Conservation (phyloP, 2,888 invertebrate species). For the Branchipolynoe longqiensis region DNA sequence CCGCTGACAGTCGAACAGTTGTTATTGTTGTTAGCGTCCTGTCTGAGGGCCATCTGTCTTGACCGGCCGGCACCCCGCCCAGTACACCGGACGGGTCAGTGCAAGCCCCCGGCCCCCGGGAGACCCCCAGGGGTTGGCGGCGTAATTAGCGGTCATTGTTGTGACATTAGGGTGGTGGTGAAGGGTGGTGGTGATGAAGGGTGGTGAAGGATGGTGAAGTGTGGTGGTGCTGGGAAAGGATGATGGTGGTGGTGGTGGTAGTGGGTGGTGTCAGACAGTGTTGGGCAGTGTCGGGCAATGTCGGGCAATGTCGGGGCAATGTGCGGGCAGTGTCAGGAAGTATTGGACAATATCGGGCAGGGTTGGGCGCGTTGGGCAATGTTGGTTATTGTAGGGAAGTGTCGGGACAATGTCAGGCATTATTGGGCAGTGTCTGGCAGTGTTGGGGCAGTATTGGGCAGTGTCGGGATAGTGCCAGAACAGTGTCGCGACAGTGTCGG, state of each 20-base stretch:
- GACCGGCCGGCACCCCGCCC: neutral
- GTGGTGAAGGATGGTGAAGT: neutral
- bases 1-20: conserved; percentile 11
- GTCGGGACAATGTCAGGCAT: too few relatives aligned
- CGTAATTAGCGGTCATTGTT: conserved; percentile 42
- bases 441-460: too few relatives aligned
- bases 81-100: too few relatives aligned
- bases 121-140: conserved; percentile 9
- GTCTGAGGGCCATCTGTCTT: conserved; percentile 17
- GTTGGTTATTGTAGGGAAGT: too few relatives aligned
- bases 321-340: neutral
- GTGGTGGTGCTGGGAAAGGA: neutral
- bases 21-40: conserved; percentile 10
- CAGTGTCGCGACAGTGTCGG: too few relatives aligned
- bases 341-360: too few relatives aligned
- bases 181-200: neutral
- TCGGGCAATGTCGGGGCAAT: neutral
- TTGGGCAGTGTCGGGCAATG: neutral
- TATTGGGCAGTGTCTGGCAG: too few relatives aligned
- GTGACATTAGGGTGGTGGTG: conserved; percentile 3
- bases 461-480: too few relatives aligned
- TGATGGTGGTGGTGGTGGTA: neutral
- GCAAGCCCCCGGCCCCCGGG: conserved; percentile 13
- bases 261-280: neutral
- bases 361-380: too few relatives aligned